Evolutionary conservation across 2,797 vertebrate genomes (phyloP), one percentile per base, ranked within the genome.

Genomic region (Hoplostethus atlanticus): DNA sequence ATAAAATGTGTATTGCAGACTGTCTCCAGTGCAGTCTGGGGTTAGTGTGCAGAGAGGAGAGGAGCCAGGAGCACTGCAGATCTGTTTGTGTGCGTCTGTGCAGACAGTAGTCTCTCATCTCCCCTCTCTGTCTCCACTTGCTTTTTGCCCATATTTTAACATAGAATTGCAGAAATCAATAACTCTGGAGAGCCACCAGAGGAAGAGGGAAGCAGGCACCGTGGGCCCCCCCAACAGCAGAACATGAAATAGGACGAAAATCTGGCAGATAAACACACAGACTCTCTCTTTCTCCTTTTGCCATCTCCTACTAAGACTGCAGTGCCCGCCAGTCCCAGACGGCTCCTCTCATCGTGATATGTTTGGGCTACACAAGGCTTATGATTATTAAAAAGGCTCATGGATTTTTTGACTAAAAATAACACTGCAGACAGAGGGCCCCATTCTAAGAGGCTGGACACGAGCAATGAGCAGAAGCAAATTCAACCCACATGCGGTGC

Each of bases 91-190:
- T 13, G 73, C 63, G 87, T 92, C 81, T 74, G 74, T 84, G 93
- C 83, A 95, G 93, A 94, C 95, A 93, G 93, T 84, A 88, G 89
- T 84, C 93, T 94, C 94, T 93, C 84, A 85, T 87, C 90, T 90
- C 88, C 75, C 56, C 61, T 76, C 67, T 54, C 84, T 36, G 80
- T 89, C 93, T 92, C 89, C 91, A 89, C 80, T 77, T 52, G 89
- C 93, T 21, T 89, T 92, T 85, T 90, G 75, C 90, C 91, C 84
- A 91, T 90, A 92, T 93, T 83, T 79, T 74, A 82, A 84, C 71
- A 73, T 66, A 71, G 75, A 84, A 84, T 42, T 70, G 76, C 42
- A 77, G 75, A 74, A 89, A 93, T 92, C 91, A 83, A 91, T 92
- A 91, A 57, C 79, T 76, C 81, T 84, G 48, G 66, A 73, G 79